Base-by-base conservation (phyloP, 1,140 invertebrate genomes). In the Papilio polyxenes region DNA sequence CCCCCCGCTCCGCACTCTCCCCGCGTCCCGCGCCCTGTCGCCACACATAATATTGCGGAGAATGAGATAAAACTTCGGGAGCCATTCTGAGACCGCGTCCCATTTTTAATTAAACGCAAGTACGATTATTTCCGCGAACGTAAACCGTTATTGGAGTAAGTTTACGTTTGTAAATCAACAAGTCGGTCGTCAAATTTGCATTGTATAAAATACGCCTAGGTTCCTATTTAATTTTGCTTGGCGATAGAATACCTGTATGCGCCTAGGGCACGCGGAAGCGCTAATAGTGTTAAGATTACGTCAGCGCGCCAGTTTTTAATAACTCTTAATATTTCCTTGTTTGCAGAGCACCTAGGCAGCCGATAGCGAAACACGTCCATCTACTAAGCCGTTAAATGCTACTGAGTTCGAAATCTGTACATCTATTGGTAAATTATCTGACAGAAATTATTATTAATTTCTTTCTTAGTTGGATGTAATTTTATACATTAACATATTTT, bases 301-400 rank as follows among this genome's bases (percentile, higher is more conserved):
- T 92, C 92, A 93, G 90, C 91, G 91, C 89, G 90, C 90, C 86
- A 92, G 90, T 92, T 92, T 92, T 92, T 93, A 92, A 92, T 92
- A 92, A 91, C 88, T 90, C 86, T 83, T 85, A 90, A 90, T 92
- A 91, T 91, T 92, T 92, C 91, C 91, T 92, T 91, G 88, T 93
- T 92, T 92, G 88, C 87, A 85, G 80, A 87, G 83, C 87, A 82
- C 72, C 82, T 83, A 82, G 65, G 49, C 75, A 82, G 80, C 44
- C 20, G 59, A 44, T 23, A 44, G 59, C 23, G 20, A 62, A 20
- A 80, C 37, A 80, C 9, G 31, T 40, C 59, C n/a, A 37, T 44
- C 56, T 40, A 51, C 72, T 75, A 20, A 59, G 40, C n/a, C 44
- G 20, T 80, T 69, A 80, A 80, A 23, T 69, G 49, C 4, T 37